Conservation (phyloP, 2,113 vertebrate genomes). For the rat (Rattus norvegicus) region GRCr8 NC_086039.1:136615001-136615500, state of each 20-base stretch:
- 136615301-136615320: constrained; percentile 47
- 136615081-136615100: constrained; percentile 24
- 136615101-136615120: constrained; percentile 27
- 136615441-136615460: neutral
- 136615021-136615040: neutral
- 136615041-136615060: neutral
- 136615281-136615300: neutral
- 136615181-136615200: neutral
- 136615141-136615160: constrained; percentile 6
- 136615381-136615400: neutral
- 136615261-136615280: neutral
- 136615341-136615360: constrained; percentile 26
- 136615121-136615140: constrained; percentile 39
- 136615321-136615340: constrained; percentile 33
- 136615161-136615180: neutral
- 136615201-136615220: neutral
- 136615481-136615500: constrained; percentile 42
- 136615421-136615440: neutral
- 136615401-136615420: neutral
- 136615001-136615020: neutral
- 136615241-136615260: no score
- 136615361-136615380: constrained; percentile 43
- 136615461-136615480: neutral
- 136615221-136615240: neutral
- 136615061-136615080: neutral